Percentiles rank a stretch among this genome's conserved stretches.
phyloP scores from a whole-genome alignment of 2,797 vertebrate genomes.

The Myotis planiceps region DNA sequence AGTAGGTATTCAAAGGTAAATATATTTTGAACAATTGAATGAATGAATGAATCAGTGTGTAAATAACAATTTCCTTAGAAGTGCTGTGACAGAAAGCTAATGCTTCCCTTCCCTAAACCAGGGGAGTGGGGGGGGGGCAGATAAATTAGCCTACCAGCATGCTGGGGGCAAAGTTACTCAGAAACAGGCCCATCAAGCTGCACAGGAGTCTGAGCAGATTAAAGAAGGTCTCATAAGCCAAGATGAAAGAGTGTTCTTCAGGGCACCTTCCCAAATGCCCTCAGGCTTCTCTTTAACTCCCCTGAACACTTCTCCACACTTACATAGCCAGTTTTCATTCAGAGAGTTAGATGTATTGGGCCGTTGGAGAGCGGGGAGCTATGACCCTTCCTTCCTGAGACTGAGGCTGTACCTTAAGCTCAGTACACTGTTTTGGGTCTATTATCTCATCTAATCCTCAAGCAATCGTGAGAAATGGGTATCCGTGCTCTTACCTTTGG shows the following conservation, averaged over 20 bases:
- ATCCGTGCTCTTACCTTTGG: background rate
- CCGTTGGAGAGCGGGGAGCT: background rate
- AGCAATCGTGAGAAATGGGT: background rate
- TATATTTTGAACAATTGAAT: background rate
- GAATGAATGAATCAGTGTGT: background rate
- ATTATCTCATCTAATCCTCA: background rate
- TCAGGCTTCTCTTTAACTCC: background rate
- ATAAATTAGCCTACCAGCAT: background rate
- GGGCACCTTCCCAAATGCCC: background rate
- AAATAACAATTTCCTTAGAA: background rate
- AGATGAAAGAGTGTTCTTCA: background rate
- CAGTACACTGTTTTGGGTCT: background rate
- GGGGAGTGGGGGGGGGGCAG: background rate
- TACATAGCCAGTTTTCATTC: background rate
- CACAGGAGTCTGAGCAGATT: background rate
- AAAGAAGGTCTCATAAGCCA: background rate
- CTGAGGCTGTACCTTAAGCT: accelerated
- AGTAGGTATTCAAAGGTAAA: background rate
- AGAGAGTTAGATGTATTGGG: background rate
- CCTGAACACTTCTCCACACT: background rate
- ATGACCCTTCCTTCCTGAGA: background rate
- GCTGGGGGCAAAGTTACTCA: background rate
- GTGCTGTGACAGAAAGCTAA: background rate
- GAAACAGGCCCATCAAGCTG: background rate
- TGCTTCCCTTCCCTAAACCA: background rate